Base-by-base conservation (phyloP, 2,797 vertebrate genomes). In the Sebastes glaucus region DNA sequence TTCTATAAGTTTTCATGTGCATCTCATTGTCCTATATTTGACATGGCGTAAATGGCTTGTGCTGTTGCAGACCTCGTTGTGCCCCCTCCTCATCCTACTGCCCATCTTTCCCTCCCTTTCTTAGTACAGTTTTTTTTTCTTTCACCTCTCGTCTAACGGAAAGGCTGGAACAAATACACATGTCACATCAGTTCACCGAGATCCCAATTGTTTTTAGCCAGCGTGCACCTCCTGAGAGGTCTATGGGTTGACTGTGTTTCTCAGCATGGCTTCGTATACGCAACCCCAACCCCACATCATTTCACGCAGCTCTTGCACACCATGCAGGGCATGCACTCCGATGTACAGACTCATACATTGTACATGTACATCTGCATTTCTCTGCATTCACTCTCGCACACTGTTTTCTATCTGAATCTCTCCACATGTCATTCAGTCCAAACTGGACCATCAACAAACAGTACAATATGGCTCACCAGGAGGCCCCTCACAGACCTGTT, bases 391-490 rank as follows among this genome's bases (percentile, higher is more conserved):
- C 63, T 35, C 57, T 70, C 72, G 52, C 73, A 67, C 60, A 65
- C 35, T 22, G n/a, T 81, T 77, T 78, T 85, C 69, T 52, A 56
- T 90, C 82, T 63, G 72, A 87, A 77, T 87, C 82, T 78, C 77
- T 81, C 76, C 82, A 81, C 82, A 82, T 79, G 80, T 84, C 84
- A 66, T 89, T 88, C 78, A 86, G 84, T 87, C 76, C 86, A 80
- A 88, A 79, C 80, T 42, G 83, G 84, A 92, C 91, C 85, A 78
- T 93, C 87, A 92, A 93, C 90, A 92, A 87, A 84, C 84, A 85
- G 87, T 82, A 95, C 94, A 95, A 95, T 95, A 93, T 92, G 74
- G 72, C 89, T 86, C 94, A 83, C 71, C 92, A 87, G 92, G 95
- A 90, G 90, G 92, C 87, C 93, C 84, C 81, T 90, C 76, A 78